Evolutionary conservation across 2,113 vertebrate genomes (phyloP), one percentile per base, ranked within the genome.

Genomic region (Pterophyllum scalare): DNA sequence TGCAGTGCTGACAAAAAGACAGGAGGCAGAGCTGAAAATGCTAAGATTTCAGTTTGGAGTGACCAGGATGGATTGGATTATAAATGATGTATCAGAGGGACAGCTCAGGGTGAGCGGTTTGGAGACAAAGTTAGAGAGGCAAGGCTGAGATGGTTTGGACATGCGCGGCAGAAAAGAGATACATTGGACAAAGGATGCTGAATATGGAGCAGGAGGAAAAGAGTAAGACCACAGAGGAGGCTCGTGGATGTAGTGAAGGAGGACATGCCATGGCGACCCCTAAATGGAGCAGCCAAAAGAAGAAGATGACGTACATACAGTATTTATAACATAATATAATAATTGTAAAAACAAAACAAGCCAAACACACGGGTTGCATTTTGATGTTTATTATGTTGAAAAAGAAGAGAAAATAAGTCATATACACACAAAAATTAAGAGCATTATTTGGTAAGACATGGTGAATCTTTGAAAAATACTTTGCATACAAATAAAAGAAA

Each of bases 331-430:
- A 31, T 31, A 52, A 20, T 3, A 31, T 52, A 24, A 28, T 49
- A 24, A 28, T 70, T 43, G 2, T 64, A 15, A 65, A 65, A 10
- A 40, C 13, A 1, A 67, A 76, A 78, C 9, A 77, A 54, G 8
- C 28, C 72, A 76, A 84, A 82, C 9, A 67, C 75, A 86, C 4
- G 62, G 12, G 59, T 17, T 89, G 80, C 81, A 78, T 93, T 95
- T 91, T 57, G 80, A 92, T 62, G 79, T 96, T 96, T 96, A 96
- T 96, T 96, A 86, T 87, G 88, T 93, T 92, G 92, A 88, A 93
- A 95, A 95, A 95, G 85, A 79, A 76, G 64, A 89, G 40, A 85
- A 86, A 86, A 88, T 88, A 85, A 58, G 11, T 89, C 88, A 94
- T 93, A 92, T 95, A 93, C 62, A 82, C 77, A 91, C 87, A 89